These are phyloP conservation scores for Palythoa caribaeorum DNA, from an alignment of 92 coral and sea anemone genomes.

Conservation along the genomic window DNA sequence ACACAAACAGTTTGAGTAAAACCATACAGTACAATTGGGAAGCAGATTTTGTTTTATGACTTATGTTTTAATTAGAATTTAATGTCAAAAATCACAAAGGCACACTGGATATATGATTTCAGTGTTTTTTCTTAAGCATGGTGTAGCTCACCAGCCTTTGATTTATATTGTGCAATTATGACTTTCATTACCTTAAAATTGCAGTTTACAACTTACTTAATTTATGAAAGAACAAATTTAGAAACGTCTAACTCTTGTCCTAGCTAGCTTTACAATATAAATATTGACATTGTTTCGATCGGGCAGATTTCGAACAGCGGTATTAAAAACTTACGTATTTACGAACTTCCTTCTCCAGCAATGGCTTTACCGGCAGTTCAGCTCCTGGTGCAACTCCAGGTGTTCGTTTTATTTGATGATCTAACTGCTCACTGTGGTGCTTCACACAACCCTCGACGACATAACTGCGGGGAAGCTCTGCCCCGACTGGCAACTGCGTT, in stretches of 20 bases:
- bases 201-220: neutral
- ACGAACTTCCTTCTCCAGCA: slow-evolving; percentile 31
- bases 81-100: neutral
- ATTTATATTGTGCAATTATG: neutral
- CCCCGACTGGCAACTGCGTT: slow-evolving; percentile 26
- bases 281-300: neutral
- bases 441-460: slow-evolving; percentile 18
- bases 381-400: slow-evolving; percentile 38
- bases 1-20: neutral
- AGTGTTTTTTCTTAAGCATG: neutral
- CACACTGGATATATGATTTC: neutral
- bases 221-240: neutral
- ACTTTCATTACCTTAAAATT: neutral
- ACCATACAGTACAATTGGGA: neutral
- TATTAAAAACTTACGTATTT: slow-evolving; percentile 8
- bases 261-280: neutral
- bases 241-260: slow-evolving; percentile 5
- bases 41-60: neutral
- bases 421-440: slow-evolving; percentile 13
- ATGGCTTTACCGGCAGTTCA: slow-evolving; percentile 17
- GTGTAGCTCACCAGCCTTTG: neutral
- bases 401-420: slow-evolving; percentile 4
- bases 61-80: neutral
- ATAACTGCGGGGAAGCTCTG: slow-evolving; percentile 21
- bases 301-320: slow-evolving; percentile 6